A percentile compares a stretch with the other conserved stretches of the same genome.
These are phyloP conservation scores for Plumapathes pennacea DNA, from an alignment of 92 coral and sea anemone species.

Conservation along the genomic window DNA sequence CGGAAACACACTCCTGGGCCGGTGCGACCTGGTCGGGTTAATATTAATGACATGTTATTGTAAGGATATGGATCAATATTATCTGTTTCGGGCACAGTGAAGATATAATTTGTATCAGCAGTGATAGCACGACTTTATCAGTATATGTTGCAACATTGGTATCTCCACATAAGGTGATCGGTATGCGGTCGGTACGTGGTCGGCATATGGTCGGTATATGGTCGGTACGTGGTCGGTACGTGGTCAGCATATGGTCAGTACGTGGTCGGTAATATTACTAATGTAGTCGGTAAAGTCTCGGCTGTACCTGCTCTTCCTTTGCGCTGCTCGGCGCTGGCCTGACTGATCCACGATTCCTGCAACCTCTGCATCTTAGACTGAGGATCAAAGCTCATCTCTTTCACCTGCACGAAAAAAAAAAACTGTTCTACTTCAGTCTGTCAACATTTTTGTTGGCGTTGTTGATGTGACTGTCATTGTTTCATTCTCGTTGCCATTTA, in stretches of 20 bases:
- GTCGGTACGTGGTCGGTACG: too few species aligned
- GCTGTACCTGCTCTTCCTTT: slow-evolving; percentile 95
- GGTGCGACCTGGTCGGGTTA: slow-evolving; percentile 71
- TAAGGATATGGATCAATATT: too few species aligned
- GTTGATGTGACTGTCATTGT: too few species aligned
- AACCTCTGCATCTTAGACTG: slow-evolving; percentile 96
- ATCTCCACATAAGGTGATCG: too few species aligned
- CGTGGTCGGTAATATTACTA: too few species aligned
- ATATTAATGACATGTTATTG: background rate
- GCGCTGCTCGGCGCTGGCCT: slow-evolving; percentile 98
- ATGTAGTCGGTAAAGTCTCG: background rate
- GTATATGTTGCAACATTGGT: too few species aligned
- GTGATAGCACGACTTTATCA: too few species aligned
- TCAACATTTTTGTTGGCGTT: background rate
- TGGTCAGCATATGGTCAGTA: too few species aligned
- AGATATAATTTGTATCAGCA: too few species aligned
- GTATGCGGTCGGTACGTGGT: too few species aligned
- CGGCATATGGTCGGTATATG: too few species aligned
- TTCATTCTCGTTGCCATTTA: background rate
- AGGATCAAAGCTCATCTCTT: slow-evolving; percentile 95
- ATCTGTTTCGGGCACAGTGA: too few species aligned
- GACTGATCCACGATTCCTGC: slow-evolving; percentile 98
- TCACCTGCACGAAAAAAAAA: slow-evolving; percentile 51
- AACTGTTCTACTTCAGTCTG: background rate
- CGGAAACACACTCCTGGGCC: slow-evolving; percentile 99